Percentiles rank a stretch among this genome's conserved stretches.
Conservation (phyloP, 2,888 invertebrate species). For the Galeruca laticollis region DNA sequence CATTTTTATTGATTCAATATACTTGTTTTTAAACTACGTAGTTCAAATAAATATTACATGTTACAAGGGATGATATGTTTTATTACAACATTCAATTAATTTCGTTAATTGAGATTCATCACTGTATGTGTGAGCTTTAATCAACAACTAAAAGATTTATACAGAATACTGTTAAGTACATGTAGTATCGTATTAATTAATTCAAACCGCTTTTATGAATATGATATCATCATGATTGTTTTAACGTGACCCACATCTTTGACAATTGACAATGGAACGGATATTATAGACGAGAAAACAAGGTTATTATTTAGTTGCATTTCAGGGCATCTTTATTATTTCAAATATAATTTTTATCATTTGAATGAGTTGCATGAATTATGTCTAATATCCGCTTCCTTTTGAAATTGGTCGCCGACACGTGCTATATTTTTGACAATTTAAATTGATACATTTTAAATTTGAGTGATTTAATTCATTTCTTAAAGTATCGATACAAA, state of each 20-base stretch:
- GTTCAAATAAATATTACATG: no score
- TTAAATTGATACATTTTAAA: background rate
- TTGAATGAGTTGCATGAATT: constrained; percentile 21
- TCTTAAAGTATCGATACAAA: no score
- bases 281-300: constrained; percentile 11
- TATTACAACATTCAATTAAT: no score
- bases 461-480: background rate
- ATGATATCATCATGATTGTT: constrained; percentile 26
- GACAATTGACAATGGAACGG: constrained; percentile 28
- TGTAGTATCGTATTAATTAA: background rate
- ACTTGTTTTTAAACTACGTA: no score
- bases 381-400: constrained; percentile 21
- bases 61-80: no score
- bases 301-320: constrained; percentile 6
- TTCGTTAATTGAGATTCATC: no score
- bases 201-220: constrained; percentile 12
- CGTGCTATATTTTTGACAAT: background rate
- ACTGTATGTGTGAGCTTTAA: background rate
- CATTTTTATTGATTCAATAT: no score
- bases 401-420: background rate
- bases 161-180: constrained; percentile 7
- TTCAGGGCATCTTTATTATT: constrained; percentile 23
- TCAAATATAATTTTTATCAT: constrained; percentile 10
- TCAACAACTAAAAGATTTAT: constrained; percentile 12
- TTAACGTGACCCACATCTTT: constrained; percentile 29